Percentiles rank a stretch among this genome's conserved stretches.
Conservation (phyloP, 2,797 vertebrate genomes). For the Enteromius trimaculatus region DNA sequence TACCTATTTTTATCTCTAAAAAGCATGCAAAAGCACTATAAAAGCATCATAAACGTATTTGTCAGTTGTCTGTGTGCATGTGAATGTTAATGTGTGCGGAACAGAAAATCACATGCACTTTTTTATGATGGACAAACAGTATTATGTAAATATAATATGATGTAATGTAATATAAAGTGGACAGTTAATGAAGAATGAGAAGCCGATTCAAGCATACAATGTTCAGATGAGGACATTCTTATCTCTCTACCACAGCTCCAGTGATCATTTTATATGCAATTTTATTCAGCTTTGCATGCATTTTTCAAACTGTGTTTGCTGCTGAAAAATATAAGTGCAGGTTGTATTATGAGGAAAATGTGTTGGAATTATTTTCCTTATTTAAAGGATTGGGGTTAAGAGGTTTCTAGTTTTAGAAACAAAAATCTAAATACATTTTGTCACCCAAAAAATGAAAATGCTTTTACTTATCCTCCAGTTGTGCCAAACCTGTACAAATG, state of each 20-base stretch:
- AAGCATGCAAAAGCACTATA: background rate
- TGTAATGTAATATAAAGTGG: background rate
- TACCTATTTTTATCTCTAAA: background rate
- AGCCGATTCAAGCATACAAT: background rate
- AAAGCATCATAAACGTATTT: background rate
- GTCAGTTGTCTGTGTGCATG: background rate
- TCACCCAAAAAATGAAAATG: background rate
- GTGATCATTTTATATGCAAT: background rate
- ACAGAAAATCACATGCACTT: background rate
- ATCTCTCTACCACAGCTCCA: background rate
- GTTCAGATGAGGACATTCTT: background rate
- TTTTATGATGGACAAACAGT: background rate
- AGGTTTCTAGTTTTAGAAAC: background rate
- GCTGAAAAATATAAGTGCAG: background rate
- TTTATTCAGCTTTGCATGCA: background rate
- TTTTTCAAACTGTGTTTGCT: background rate
- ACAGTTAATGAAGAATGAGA: background rate
- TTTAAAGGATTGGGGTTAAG: no score
- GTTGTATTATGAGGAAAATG: background rate
- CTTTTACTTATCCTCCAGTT: background rate
- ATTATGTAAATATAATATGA: background rate
- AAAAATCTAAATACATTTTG: background rate
- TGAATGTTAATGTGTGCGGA: background rate
- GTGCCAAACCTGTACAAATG: background rate
- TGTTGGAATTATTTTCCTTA: background rate